These are phyloP conservation scores for Spinus pinus DNA, from an alignment of 2,797 vertebrate genomes.

Conservation along the genomic window DNA sequence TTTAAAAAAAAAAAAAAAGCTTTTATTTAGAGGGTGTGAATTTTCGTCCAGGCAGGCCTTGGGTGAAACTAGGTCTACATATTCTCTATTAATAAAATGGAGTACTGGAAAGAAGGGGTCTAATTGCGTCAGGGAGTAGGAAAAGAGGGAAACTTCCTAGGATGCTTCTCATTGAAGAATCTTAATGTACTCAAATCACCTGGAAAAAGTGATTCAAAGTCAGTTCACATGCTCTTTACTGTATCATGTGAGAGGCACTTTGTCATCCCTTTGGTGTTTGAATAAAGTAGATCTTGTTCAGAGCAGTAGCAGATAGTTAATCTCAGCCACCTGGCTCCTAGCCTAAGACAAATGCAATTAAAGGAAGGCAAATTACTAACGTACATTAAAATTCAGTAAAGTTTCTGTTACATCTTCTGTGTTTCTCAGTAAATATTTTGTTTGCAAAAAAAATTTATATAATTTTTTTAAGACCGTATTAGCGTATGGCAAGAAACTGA, in stretches of 20 bases:
- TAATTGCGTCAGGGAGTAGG: slow-evolving; percentile 40
- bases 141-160: slow-evolving; percentile 41
- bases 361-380: slow-evolving; percentile 57
- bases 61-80: slow-evolving; percentile 79
- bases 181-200: slow-evolving; percentile 41
- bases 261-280: slow-evolving; percentile 26
- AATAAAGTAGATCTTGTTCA: slow-evolving; percentile 55
- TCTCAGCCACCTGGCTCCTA: slow-evolving; percentile 53
- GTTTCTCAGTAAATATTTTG: slow-evolving; percentile 66
- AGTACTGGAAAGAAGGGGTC: slow-evolving; percentile 46
- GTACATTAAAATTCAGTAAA: slow-evolving; percentile 56
- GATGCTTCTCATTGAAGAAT: slow-evolving; percentile 60
- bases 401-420: slow-evolving; percentile 60
- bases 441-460: slow-evolving; percentile 69
- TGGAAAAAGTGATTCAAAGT: slow-evolving; percentile 29
- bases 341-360: slow-evolving; percentile 56
- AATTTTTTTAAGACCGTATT: slow-evolving; percentile 67
- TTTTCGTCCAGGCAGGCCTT: slow-evolving; percentile 92
- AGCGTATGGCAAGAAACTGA: slow-evolving; percentile 51
- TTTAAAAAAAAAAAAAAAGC: slow-evolving; percentile 6
- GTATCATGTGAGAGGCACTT: slow-evolving; percentile 8
- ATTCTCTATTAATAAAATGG: slow-evolving; percentile 57
- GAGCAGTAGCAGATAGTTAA: slow-evolving; percentile 41
- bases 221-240: slow-evolving; percentile 38
- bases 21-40: slow-evolving; percentile 76